Evolutionary conservation across 2,113 vertebrate genomes (phyloP), one percentile per base, ranked within the genome.

Genomic region (Actinemys pallida): DNA sequence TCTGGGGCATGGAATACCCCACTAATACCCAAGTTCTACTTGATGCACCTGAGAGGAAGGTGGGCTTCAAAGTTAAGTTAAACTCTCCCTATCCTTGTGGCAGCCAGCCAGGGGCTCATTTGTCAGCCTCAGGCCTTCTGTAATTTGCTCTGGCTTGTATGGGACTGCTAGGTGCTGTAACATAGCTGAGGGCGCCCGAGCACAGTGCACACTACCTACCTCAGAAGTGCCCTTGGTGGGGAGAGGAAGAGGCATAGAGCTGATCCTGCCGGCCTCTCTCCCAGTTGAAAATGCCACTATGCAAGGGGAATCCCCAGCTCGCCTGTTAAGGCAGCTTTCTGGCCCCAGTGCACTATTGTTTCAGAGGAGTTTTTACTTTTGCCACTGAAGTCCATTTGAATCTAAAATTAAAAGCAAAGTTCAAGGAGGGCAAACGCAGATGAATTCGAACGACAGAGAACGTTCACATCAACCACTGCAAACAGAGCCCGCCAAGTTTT

Each of bases 331-430:
- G 56, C 42, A 56, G n/a, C 29, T 84, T 76, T 45, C 39, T 27
- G 75, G 24, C 42, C 13, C 42, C 45, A 22, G 19, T 59, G 42
- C 57, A 31, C 42, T 49, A 31, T 50, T 59, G 42, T 29, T 49
- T 56, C 54, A 42, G 14, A 39, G 9, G 25, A 57, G 13, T 25
- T 81, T 25, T 82, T 82, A 54, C 54, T 47, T 42, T 47, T 22
- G 6, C 12, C 42, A 78, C 81, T 84, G 94, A 93, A 91, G 87
- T 91, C 95, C 93, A 95, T 94, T 96, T 87, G 84, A 95, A 90
- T 24, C 91, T 96, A 92, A 94, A 93, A 95, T 91, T 96, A 90
- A 92, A 93, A 95, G 88, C 82, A 76, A 83, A 81, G 82, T 84
- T 54, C 0, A 0, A 83, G 81, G 56, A 95, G 47, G 2, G 1